Conservation (phyloP, 2,888 invertebrate genomes). For the Seira sanloemensis region DNA sequence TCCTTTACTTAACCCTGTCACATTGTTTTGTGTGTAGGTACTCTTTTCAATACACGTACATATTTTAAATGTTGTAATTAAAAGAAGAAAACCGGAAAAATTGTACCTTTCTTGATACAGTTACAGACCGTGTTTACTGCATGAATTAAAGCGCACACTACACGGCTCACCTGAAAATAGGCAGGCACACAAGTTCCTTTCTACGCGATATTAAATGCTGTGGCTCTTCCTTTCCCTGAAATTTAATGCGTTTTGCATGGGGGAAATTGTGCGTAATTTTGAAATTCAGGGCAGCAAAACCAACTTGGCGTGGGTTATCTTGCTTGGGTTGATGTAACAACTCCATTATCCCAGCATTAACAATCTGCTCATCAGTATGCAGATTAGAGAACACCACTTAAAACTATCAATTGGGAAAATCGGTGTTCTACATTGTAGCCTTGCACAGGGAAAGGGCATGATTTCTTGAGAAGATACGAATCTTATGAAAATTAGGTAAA, state of each 20-base stretch:
- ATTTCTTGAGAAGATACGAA: too few relatives aligned
- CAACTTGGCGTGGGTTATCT: background rate
- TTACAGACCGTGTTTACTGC: too few relatives aligned
- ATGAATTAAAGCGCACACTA: too few relatives aligned
- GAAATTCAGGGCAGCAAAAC: background rate
- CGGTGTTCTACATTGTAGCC: background rate
- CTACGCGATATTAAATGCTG: too few relatives aligned
- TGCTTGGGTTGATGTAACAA: too few relatives aligned
- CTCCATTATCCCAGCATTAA: background rate
- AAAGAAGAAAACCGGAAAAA: conserved; percentile 61
- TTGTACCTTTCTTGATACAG: conserved; percentile 47
- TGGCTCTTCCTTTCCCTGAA: too few relatives aligned
- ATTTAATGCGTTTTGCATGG: background rate
- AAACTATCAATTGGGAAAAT: background rate
- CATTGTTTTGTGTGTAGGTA: too few relatives aligned
- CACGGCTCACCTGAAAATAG: too few relatives aligned
- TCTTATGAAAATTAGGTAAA: too few relatives aligned
- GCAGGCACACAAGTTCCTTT: too few relatives aligned
- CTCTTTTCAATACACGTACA: conserved; percentile 14
- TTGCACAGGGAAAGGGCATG: background rate
- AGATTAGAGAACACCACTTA: background rate
- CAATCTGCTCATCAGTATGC: background rate
- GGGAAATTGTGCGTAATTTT: background rate
- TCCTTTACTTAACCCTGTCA: too few relatives aligned
- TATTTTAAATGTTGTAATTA: conserved; percentile 54